Base-by-base conservation (phyloP, 2,888 invertebrate genomes). In the Dicyrtomina minuta region DNA sequence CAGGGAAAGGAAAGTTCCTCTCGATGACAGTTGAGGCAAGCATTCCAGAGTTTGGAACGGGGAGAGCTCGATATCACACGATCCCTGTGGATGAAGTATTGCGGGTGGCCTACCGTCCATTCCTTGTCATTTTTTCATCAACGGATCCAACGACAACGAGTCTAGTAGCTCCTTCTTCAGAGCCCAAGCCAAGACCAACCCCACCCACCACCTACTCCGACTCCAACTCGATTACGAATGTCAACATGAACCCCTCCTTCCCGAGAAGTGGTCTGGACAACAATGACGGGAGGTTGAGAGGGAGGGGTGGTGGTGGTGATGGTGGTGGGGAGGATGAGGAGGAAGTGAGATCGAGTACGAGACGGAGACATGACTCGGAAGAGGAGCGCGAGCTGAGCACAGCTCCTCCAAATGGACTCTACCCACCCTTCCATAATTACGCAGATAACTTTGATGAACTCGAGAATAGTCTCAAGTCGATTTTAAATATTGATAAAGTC, bases 61-160 rank as follows among this genome's bases (percentile, higher is more conserved):
- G 53, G 6, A 60, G 55, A 26, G 53, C 46, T 22, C 51, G 44
- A 12, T 68, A 68, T 53, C 68, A 68, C 41, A 68, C 60, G 2
- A 43, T 68, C 24, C 53, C 53, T 24, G 41, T 68, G 27, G 68
- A 68, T 41, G 61, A 68, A 41, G 60, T 60, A n/a, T 39, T 68
- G 53, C 68, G 68, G 61, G 55, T 68, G 55, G 61, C 68, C 43
- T 68, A 68, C 55, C 17, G 53, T 55, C 68, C 68, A 26, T 68
- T 68, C 44, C 68, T 68, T 24, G 55, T 68, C 17, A 62, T 68
- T 51, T 68, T 68, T 53, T 61, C 61, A 15, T 39, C 66, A 8
- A 39, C 61, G 41, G 55, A 43, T 55, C 55, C 55, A 15, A 27
- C 8, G 8, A 33, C 55, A 15, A 27, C 8, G 8, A 33, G 33